phyloP scores from a whole-genome alignment of 2,888 invertebrate species.

The Caenorhabditis drosophilae region DNA sequence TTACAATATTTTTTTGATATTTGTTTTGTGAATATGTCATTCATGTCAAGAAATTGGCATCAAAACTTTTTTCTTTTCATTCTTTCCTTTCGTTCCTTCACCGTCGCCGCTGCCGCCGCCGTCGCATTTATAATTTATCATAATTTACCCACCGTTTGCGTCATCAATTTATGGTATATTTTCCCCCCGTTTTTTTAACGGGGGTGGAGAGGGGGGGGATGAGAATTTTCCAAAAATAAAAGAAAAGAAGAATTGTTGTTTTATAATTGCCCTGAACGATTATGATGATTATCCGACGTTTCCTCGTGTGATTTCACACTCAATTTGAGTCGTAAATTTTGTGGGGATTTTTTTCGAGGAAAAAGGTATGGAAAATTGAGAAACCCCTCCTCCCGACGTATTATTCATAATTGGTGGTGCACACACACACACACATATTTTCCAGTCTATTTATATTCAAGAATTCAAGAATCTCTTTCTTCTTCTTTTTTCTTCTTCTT shows the following conservation, averaged over 20 bases:
- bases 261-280: background rate
- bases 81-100: background rate
- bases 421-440: background rate
- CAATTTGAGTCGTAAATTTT: constrained; percentile 11
- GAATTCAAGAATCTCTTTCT: too few species aligned
- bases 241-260: background rate
- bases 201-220: too few species aligned
- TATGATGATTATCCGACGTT: background rate
- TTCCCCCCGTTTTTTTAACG: too few species aligned
- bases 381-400: too few species aligned
- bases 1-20: background rate
- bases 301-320: constrained; percentile 21
- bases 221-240: too few species aligned
- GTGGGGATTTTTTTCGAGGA: background rate
- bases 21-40: background rate
- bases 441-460: too few species aligned
- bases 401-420: background rate
- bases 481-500: too few species aligned
- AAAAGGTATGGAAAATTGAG: background rate
- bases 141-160: background rate
- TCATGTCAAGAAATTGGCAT: background rate
- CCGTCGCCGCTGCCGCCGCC: too few species aligned
- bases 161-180: background rate
- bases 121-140: too few species aligned
- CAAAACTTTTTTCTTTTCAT: background rate